Evolutionary conservation across 2,113 vertebrate genomes (phyloP), one percentile per base, ranked within the genome.

Genomic region (Miniopterus natalensis): DNA sequence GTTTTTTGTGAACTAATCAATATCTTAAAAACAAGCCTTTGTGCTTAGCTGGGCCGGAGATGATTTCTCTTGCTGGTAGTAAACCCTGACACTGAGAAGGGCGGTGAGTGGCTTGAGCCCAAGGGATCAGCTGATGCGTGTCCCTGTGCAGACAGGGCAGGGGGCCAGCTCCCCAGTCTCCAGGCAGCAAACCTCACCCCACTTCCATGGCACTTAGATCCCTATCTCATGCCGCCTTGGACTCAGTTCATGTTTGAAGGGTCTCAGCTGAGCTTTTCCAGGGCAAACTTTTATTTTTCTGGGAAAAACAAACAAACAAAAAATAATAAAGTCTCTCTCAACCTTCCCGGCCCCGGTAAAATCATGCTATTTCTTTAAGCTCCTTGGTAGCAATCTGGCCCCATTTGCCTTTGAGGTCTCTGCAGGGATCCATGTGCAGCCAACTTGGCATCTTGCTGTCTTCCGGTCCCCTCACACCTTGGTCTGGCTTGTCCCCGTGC

Each of bases 371-470:
- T 94, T 94, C 97, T 97, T 97, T 96, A 95, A 95, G 94, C 88
- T 83, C 49, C 65, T 96, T 53, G 1, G 1, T 63, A 79, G 88
- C 90, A 95, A 47, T 90, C 97, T 97, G 97, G 97, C 94, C 94
- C 89, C 84, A 40, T 96, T 97, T 96, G 94, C 96, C 95, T 97
- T 57, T 53, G 90, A 95, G 78, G 87, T 90, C 94, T 96, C 96
- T 96, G 94, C 95, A 88, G 95, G 96, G 94, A 92, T 88, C 90
- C 6, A 1, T 0, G 49, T 61, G 27, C 61, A 96, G 96, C 96
- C 97, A 97, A 84, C 57, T 97, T 98, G 97, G 97, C 96, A 96
- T 81, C 95, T 96, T 4, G 36, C 96, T 85, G 94, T 83, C 80
- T 94, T 94, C 94, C 80, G 73, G 87, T 95, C 95, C 92, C 95